phyloP scores from a whole-genome alignment of 1,140 invertebrate genomes.

The Metaphire vulgaris region DNA sequence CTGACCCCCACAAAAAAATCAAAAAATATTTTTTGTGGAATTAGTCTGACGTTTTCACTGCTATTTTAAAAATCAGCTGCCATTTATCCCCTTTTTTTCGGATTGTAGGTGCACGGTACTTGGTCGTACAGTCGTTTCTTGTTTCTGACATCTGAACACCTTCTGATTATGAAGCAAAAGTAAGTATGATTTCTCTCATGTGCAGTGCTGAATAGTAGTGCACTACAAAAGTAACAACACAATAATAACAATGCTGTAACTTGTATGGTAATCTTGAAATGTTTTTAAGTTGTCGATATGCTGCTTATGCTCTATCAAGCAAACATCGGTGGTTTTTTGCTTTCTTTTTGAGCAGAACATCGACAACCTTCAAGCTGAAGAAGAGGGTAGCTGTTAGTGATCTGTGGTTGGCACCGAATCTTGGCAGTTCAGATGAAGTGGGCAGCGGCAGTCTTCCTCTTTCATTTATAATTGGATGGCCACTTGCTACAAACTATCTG shows the following conservation, averaged over 20 bases:
- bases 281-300: background rate
- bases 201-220: no score
- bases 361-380: background rate
- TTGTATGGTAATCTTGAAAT: background rate
- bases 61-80: no score
- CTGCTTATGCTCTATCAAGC: background rate
- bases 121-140: background rate
- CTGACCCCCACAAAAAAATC: background rate
- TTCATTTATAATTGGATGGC: background rate
- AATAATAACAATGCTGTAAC: background rate
- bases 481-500: background rate
- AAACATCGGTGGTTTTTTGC: background rate
- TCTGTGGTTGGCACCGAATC: background rate
- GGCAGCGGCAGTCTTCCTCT: no score
- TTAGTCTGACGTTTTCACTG: background rate
- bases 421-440: background rate
- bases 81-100: no score
- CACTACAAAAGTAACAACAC: background rate
- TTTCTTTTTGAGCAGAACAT: background rate
- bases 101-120: background rate
- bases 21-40: background rate
- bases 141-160: background rate
- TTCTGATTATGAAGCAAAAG: background rate
- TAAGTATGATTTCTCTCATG: background rate
- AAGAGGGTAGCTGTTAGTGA: background rate